Percentiles rank a stretch among this genome's conserved stretches.
Evolutionary conservation across 2,797 vertebrate genomes (phyloP).

Genomic region (Borostomias antarcticus): DNA sequence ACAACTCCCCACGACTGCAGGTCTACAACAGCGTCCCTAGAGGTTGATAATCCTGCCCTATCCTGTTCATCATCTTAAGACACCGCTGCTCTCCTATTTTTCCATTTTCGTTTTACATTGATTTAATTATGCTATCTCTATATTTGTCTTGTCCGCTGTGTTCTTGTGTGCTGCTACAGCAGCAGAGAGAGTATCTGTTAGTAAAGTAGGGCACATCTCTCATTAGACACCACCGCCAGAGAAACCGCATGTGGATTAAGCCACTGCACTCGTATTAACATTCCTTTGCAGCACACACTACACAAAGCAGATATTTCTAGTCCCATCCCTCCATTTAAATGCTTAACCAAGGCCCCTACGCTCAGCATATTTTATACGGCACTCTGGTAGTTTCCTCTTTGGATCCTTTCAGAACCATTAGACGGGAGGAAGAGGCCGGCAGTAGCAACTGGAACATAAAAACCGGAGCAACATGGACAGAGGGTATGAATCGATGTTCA

Average conservation of each 20-base stretch:
- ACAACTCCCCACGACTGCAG: conserved; percentile 50
- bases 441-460: not conserved
- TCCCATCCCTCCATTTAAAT: conserved; percentile 50
- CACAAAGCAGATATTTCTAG: conserved; percentile 29
- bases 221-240: conserved; percentile 62
- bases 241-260: conserved; percentile 47
- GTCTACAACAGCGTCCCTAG: conserved; percentile 42
- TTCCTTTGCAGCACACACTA: conserved; percentile 44
- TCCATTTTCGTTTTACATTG: too few species aligned
- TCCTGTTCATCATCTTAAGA: conserved; percentile 57
- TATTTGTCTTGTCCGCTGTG: conserved; percentile 69
- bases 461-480: too few species aligned
- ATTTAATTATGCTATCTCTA: conserved; percentile 67
- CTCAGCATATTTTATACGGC: conserved; percentile 55
- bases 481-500: too few species aligned
- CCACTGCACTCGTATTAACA: conserved; percentile 64
- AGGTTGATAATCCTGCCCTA: conserved; percentile 54
- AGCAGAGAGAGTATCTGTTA: conserved; percentile 53
- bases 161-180: conserved; percentile 57
- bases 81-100: conserved; percentile 52
- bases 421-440: conserved; percentile 26
- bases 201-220: conserved; percentile 72
- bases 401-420: conserved; percentile 62
- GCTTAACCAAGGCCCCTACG: conserved; percentile 55
- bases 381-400: conserved; percentile 49